A percentile compares a stretch with the other conserved stretches of the same genome.
Conservation (phyloP, 2,113 vertebrate species). For the Rhombomys opimus region DNA sequence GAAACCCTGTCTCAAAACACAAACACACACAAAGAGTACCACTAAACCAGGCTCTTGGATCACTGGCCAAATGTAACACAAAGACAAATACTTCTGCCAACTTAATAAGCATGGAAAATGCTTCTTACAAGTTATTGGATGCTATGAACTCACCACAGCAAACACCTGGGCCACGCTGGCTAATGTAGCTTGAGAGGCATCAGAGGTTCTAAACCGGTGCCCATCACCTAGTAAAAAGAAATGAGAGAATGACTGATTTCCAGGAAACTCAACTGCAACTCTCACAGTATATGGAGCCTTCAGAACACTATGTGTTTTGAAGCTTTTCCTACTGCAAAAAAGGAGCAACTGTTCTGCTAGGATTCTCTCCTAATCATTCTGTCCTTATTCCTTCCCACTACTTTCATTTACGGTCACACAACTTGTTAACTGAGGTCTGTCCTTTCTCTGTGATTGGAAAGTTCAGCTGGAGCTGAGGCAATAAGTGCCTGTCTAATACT, state of each 20-base stretch:
- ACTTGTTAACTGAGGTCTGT: background rate
- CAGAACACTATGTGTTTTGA: background rate
- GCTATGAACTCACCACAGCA: constrained; percentile 91
- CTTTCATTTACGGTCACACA: background rate
- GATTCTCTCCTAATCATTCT: background rate
- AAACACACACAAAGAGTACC: background rate
- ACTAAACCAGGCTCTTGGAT: background rate
- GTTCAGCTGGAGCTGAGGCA: no score
- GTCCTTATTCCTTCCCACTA: background rate
- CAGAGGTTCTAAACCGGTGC: constrained; percentile 83
- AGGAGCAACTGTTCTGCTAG: background rate
- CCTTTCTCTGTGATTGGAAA: background rate
- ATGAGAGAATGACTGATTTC: constrained; percentile 8
- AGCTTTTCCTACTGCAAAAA: background rate
- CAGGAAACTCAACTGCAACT: background rate
- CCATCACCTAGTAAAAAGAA: constrained; percentile 80
- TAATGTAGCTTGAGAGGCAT: constrained; percentile 89
- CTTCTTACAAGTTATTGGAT: background rate
- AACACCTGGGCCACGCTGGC: constrained; percentile 93
- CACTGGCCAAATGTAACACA: background rate
- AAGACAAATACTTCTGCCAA: background rate
- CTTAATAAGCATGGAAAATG: background rate
- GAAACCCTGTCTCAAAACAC: no score
- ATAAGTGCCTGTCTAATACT: background rate
- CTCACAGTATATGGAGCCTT: background rate